Base-by-base conservation (phyloP, 2,113 vertebrate genomes). In the Zosterops hypoxanthus region DNA sequence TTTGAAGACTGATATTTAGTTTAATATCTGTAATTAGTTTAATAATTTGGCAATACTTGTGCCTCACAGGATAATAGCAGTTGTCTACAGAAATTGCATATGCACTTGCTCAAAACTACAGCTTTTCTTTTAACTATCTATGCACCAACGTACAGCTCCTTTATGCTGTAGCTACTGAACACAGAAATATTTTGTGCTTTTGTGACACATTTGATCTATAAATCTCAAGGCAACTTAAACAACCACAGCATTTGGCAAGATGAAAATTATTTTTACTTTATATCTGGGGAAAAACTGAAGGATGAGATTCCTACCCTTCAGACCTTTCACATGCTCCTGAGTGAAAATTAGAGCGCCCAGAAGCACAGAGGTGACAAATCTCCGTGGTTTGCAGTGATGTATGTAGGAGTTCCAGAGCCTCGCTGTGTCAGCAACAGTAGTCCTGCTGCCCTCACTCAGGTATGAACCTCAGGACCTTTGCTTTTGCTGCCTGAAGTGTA, bases 1-100 rank as follows among this genome's bases (percentile, higher is more conserved):
- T 88, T 92, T 94, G 60, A 94, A 97, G 80, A 57, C 73, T 69
- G 63, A 71, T 95, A 96, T 65, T 96, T 92, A 52, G 44, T 90
- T 95, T 94, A 96, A 93, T 92, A 97, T 94, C 87, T 92, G 56
- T 95, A 97, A 93, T 97, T 96, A 96, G 56, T 63, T 95, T 92
- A 83, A 94, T 96, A 97, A 96, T 93, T 94, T 72, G 70, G 80
- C 56, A 72, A 87, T 86, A 84, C 29, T 73, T 93, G 28, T 65
- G 34, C 71, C 69, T 97, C 36, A 33, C 26, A 71, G 19, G 19
- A 70, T 97, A 94, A 93, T 52, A 44, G 63, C 29, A 91, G 63
- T 60, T 81, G 33, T 56, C 87, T 93, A 42, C 18, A 88, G 82
- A 91, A 95, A 89, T 61, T 90, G 63, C 49, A 55, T n/a, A 59